A percentile compares a stretch with the other conserved stretches of the same genome.
These are phyloP conservation scores for Plodia interpunctella DNA, from an alignment of 1,140 invertebrate genomes.

Conservation along the genomic window DNA sequence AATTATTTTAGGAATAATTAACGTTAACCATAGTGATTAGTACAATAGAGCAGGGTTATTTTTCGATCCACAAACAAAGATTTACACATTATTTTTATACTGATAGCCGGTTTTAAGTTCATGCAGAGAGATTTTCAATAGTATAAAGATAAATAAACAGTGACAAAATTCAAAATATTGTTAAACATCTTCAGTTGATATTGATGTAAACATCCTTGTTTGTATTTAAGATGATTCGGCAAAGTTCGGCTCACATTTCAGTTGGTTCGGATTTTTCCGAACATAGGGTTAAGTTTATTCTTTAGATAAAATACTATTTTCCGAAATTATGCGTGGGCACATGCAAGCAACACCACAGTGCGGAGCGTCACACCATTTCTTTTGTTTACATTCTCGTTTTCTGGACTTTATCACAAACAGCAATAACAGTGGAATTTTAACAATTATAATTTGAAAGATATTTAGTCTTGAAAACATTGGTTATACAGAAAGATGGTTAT, in stretches of 20 bases:
- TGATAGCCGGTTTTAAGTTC: constrained; percentile 73
- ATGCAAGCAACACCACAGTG: constrained; percentile 25
- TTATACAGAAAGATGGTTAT: neutral
- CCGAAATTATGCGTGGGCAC: constrained; percentile 49
- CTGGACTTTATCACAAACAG: neutral
- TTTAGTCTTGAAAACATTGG: neutral
- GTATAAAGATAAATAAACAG: constrained; percentile 45
- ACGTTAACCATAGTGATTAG: constrained; percentile 74
- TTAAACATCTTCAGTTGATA: constrained; percentile 61
- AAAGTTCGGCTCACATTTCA: constrained; percentile 56
- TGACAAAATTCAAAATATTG: constrained; percentile 61
- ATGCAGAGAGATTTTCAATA: constrained; percentile 67
- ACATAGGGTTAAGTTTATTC: constrained; percentile 74
- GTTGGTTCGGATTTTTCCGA: constrained; percentile 56
- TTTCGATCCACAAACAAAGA: constrained; percentile 75
- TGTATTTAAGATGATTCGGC: constrained; percentile 61
- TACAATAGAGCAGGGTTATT: constrained; percentile 76
- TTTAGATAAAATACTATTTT: constrained; percentile 72
- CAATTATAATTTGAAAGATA: neutral
- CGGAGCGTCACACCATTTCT: constrained; percentile 38
- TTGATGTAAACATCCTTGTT: constrained; percentile 69
- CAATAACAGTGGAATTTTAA: neutral
- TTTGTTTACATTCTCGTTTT: neutral
- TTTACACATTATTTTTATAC: constrained; percentile 74
- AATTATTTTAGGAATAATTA: constrained; percentile 75